A percentile compares a stretch with the other conserved stretches of the same genome.
Conservation (phyloP, 1,140 invertebrate genomes). For the Sitodiplosis mosellana region DNA sequence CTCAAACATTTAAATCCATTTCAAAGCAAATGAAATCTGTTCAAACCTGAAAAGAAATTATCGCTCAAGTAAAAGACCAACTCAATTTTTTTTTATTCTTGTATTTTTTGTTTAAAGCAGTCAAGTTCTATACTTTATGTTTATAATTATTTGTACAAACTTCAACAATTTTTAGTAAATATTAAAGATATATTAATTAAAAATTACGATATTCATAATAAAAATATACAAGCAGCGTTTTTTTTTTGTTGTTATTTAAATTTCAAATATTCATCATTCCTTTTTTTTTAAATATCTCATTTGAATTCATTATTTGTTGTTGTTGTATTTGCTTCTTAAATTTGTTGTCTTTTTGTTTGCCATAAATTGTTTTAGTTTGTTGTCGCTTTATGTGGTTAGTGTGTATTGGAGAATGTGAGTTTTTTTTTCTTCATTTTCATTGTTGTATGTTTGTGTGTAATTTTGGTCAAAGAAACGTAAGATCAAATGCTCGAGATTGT, state of each 20-base stretch:
- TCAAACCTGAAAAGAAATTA: no score
- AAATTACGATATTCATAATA: constrained; percentile 3
- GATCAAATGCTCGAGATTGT: not conserved
- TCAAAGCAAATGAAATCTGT: no score
- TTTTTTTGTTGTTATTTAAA: not conserved
- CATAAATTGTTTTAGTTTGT: not conserved
- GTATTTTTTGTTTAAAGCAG: not conserved
- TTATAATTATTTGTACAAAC: constrained; percentile 2
- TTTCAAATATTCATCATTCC: not conserved
- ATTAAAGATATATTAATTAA: constrained; percentile 2
- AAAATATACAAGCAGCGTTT: constrained; percentile 3
- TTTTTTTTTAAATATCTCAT: constrained; percentile 2
- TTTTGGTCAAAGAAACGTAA: not conserved
- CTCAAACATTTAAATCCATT: no score
- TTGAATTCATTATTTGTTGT: constrained; percentile 9
- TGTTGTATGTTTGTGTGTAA: constrained; percentile 3
- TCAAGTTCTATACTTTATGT: constrained; percentile 2
- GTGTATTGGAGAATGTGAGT: not conserved
- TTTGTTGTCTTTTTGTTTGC: constrained; percentile 6
- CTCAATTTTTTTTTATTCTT: no score
- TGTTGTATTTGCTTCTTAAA: constrained; percentile 6
- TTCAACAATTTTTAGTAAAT: constrained; percentile 3
- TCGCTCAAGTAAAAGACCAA: no score
- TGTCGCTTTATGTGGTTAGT: no score
- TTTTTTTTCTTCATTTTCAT: constrained; percentile 9